Percentiles rank a stretch among this genome's conserved stretches.
Conservation (phyloP, 2,888 invertebrate species). For the Heliconius ethilla region DNA sequence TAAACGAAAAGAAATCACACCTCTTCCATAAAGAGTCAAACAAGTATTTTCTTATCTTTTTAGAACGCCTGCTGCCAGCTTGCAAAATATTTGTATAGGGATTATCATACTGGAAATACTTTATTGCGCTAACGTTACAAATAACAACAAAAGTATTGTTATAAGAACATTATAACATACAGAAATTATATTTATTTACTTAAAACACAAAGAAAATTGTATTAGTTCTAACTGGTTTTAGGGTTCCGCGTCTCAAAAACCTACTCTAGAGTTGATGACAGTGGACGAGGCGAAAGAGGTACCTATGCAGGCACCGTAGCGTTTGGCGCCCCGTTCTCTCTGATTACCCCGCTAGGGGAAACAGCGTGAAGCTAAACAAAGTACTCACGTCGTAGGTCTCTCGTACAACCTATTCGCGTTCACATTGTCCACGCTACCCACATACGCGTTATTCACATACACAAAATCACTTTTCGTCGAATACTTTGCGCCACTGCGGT, state of each 20-base stretch:
- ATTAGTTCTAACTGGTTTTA: not conserved
- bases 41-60: conserved; percentile 17
- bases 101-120: not conserved
- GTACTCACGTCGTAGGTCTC: conserved; percentile 58
- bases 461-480: conserved; percentile 54
- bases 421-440: conserved; percentile 62
- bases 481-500: conserved; percentile 3
- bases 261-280: not conserved
- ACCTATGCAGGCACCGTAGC: not conserved
- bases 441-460: conserved; percentile 67
- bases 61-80: conserved; percentile 17
- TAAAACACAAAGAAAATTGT: not conserved
- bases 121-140: not conserved
- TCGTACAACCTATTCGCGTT: conserved; percentile 45
- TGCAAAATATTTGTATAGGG: not conserved
- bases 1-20: not conserved
- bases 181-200: not conserved
- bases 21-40: not conserved
- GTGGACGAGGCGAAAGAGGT: not conserved
- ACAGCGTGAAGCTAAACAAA: not conserved
- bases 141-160: conserved; percentile 10
- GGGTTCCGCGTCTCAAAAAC: too few species aligned
- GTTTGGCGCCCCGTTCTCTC: not conserved
- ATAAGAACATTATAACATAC: not conserved
- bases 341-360: not conserved